Conservation (phyloP, 64 coral and sea anemone genomes). For the Orbicella faveolata region DNA sequence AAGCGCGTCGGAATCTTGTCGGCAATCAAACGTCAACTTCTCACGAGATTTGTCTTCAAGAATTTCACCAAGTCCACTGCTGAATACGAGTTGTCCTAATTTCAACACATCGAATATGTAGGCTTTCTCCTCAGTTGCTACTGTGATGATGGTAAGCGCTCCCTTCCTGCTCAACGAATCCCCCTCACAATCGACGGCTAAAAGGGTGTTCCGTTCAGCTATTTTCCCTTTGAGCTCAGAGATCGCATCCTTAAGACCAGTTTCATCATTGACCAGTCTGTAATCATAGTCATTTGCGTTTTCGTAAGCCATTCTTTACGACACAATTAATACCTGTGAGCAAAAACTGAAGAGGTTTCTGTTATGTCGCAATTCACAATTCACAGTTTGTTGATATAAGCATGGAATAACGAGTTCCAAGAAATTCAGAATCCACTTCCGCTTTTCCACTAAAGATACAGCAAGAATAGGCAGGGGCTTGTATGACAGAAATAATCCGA, state of each 20-base stretch:
- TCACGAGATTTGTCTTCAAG: conserved; percentile 54
- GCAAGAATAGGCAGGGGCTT: too few species aligned
- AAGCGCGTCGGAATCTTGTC: conserved; percentile 67
- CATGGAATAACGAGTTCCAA: too few species aligned
- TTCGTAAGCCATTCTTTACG: conserved; percentile 35
- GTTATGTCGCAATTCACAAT: too few species aligned
- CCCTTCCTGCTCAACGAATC: conserved; percentile 68
- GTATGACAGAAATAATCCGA: too few species aligned
- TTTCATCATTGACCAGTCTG: conserved; percentile 47
- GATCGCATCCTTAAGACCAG: conserved; percentile 35
- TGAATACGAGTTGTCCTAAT: conserved; percentile 50
- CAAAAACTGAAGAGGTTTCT: too few species aligned
- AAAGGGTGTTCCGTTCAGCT: conserved; percentile 27
- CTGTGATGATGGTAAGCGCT: conserved; percentile 50
- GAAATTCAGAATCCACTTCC: too few species aligned
- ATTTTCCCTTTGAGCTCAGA: conserved; percentile 34
- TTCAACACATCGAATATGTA: conserved; percentile 56
- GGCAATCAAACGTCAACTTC: conserved; percentile 83
- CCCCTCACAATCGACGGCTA: conserved; percentile 73
- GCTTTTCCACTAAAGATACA: too few species aligned
- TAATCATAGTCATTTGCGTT: conserved; percentile 2
- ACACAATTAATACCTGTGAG: too few species aligned
- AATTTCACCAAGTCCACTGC: conserved; percentile 41
- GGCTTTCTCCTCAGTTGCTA: conserved; percentile 58
- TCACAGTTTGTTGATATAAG: too few species aligned